Base-by-base conservation (phyloP, 1,140 invertebrate species). In the Danaus melanippus region DNA sequence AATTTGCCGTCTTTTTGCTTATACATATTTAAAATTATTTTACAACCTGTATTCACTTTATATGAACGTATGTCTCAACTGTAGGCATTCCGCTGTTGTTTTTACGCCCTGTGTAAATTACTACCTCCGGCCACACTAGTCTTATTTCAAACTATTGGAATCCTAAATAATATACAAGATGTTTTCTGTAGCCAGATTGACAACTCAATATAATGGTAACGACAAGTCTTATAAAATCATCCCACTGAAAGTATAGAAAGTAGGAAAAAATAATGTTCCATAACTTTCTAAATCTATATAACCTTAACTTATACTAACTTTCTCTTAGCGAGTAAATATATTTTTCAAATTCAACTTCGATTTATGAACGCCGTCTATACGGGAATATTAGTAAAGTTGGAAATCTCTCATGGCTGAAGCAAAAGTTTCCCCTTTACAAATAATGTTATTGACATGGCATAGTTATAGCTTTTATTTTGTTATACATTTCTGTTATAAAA, bases 201-300 rank as follows among this genome's bases (percentile, higher is more conserved):
- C 89, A 15, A 96, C 97, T 46, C 96, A 96, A 82, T 97, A 96
- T 69, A 97, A 91, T 62, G 96, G 92, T 70, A 98, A 88, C 46
- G 94, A 93, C 95, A 95, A 97, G 72, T 95, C 94, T 86, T 95
- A 92, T 53, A 98, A 89, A 46, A 92, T 92, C n/a, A 95, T 95
- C 74, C 94, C 92, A 81, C 95, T 96, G 97, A 83, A 58, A 85
- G 60, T 64, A 60, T 75, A 60, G 66, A 74, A 74, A 79, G 67
- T 64, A 46, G 66, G 51, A 59, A 50, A 47, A 49, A 40, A 49
- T 56, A 56, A 45, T 45, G n/a, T 48, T 40, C 41, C 21, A 40
- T 42, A n/a, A 11, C 11, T 46, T 42, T 50, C 39, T 12, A 10
- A 8, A 54, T 47, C 9, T 42, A 42, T 15, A 41, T 47, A 32